Percentiles rank a stretch among this genome's conserved stretches.
Evolutionary conservation across 2,797 vertebrate genomes (phyloP).

Genomic region (Euphonia xanthogaster): DNA sequence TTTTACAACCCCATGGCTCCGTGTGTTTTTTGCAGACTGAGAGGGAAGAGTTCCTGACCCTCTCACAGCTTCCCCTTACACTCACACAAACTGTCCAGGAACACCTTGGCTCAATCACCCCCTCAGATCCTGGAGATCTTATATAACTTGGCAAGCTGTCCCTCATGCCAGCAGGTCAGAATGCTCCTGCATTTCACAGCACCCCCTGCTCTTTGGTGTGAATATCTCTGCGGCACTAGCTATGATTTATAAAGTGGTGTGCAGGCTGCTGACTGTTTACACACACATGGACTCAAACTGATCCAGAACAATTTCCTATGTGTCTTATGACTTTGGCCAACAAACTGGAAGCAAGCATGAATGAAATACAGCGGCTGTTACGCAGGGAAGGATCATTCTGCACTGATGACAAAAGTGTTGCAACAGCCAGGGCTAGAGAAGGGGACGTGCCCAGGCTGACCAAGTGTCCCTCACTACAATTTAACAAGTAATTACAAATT

Average conservation of each 20-base stretch:
- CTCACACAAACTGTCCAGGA: background rate
- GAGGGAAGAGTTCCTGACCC: background rate
- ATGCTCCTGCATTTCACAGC: background rate
- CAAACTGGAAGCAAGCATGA: background rate
- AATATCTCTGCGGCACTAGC: background rate
- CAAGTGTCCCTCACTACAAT: background rate
- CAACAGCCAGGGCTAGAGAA: background rate
- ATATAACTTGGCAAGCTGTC: background rate
- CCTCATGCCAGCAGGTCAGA: background rate
- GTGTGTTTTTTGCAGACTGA: background rate
- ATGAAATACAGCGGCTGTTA: background rate
- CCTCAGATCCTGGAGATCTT: background rate
- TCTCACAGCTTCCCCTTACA: background rate
- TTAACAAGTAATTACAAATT: background rate
- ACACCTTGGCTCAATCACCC: background rate
- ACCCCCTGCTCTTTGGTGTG: fast-evolving
- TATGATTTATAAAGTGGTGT: background rate
- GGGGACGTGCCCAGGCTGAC: fast-evolving
- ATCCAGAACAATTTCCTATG: background rate
- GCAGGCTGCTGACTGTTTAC: background rate
- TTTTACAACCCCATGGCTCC: background rate
- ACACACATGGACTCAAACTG: background rate
- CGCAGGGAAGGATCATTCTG: background rate
- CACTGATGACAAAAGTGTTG: background rate
- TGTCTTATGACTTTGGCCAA: background rate